Evolutionary conservation across 1,140 invertebrate genomes (phyloP).

Genomic region (Stratiolaelaps scimitus): DNA sequence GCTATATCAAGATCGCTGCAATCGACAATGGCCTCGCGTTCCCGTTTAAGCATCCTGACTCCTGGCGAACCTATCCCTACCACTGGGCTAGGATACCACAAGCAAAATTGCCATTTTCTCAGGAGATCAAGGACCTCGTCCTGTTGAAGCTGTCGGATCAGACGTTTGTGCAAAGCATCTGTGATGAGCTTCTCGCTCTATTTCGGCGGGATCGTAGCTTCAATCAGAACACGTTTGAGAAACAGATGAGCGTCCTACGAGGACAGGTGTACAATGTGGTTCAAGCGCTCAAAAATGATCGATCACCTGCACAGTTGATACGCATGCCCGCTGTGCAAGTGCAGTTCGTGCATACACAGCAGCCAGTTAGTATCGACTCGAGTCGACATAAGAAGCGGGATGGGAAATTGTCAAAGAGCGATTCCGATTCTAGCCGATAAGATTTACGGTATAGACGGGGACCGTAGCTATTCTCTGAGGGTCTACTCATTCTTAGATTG

Average conservation of each 20-base stretch:
- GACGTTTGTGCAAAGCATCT: slow-evolving; percentile 95
- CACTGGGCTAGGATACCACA: slow-evolving; percentile 98
- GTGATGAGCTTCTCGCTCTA: slow-evolving; percentile 83
- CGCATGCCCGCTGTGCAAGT: slow-evolving; percentile 96
- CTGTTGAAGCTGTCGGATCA: slow-evolving; percentile 83
- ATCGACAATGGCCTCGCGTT: slow-evolving; percentile 99
- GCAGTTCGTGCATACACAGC: slow-evolving; percentile 45
- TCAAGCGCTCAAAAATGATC: slow-evolving; percentile 87
- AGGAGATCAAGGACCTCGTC: slow-evolving; percentile 74
- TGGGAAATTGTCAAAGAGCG: too few relatives aligned
- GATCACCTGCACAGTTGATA: slow-evolving; percentile 87
- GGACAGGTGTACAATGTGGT: slow-evolving; percentile 86
- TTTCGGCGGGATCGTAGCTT: slow-evolving; percentile 97
- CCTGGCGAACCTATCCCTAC: slow-evolving; percentile 98
- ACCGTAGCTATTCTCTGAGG: too few relatives aligned
- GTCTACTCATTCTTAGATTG: too few relatives aligned
- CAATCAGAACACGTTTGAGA: slow-evolving; percentile 83
- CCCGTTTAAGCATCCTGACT: slow-evolving; percentile 98
- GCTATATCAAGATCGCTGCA: slow-evolving; percentile 78
- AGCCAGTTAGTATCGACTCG: too few relatives aligned
- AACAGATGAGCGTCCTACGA: slow-evolving; percentile 96
- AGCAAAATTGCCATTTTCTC: slow-evolving; percentile 86
- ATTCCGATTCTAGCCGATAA: too few relatives aligned
- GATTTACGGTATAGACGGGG: too few relatives aligned
- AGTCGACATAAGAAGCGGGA: too few relatives aligned